These are phyloP conservation scores for Sternarchorhynchus goeldii DNA, from an alignment of 2,797 vertebrate species.

Conservation along the genomic window DNA sequence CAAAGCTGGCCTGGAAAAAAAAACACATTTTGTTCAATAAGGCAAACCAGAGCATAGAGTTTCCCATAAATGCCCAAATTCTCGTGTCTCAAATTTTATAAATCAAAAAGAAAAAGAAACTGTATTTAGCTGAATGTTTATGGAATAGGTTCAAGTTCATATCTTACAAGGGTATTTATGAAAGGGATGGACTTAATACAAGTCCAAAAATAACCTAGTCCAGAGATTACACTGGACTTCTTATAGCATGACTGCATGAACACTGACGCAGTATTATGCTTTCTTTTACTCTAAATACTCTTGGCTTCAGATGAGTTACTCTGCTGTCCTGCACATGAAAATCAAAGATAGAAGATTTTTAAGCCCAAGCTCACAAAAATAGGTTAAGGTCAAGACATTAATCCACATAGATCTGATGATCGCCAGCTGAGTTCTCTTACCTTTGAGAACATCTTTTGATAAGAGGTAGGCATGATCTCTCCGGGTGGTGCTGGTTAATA, in stretches of 20 bases:
- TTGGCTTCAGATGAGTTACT: background rate
- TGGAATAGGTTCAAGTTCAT: too few relatives aligned
- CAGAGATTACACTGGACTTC: too few relatives aligned
- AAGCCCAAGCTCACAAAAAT: background rate
- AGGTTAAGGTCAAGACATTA: constrained; percentile 31
- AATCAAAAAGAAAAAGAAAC: too few relatives aligned
- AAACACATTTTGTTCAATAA: background rate
- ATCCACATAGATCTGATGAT: background rate
- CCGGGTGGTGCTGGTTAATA: constrained; percentile 2
- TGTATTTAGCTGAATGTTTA: too few relatives aligned
- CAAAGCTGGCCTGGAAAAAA: background rate
- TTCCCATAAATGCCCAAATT: background rate
- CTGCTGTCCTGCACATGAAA: background rate
- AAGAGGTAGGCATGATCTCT: constrained; percentile 28
- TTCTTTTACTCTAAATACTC: too few relatives aligned
- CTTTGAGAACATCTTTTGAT: constrained; percentile 45
- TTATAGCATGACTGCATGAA: too few relatives aligned
- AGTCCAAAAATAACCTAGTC: too few relatives aligned
- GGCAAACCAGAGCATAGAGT: background rate
- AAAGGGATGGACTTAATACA: too few relatives aligned
- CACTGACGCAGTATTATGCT: too few relatives aligned
- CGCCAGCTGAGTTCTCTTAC: constrained; percentile 23
- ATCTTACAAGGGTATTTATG: too few relatives aligned
- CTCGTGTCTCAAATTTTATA: too few relatives aligned
- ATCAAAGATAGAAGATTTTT: background rate